These are phyloP conservation scores for Sakesphorus luctuosus DNA, from an alignment of 2,113 vertebrate genomes.

Conservation along the genomic window DNA sequence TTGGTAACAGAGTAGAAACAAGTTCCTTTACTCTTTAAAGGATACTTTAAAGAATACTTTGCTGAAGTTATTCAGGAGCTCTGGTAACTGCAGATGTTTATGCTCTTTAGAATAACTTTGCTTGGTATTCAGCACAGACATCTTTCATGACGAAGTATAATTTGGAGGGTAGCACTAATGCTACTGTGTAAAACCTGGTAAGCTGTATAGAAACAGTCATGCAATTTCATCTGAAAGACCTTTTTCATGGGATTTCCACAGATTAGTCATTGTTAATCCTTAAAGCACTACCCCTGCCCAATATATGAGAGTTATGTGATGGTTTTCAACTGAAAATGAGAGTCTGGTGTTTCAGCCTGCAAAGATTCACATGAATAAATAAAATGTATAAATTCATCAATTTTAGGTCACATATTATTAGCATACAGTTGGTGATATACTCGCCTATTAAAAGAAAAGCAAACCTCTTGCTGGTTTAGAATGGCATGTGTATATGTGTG, in stretches of 20 bases:
- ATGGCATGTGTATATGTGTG: not conserved
- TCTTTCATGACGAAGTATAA: not conserved
- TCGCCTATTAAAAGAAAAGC: not conserved
- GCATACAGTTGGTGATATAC: constrained; percentile 26
- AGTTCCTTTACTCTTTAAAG: not conserved
- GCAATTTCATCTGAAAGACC: not conserved
- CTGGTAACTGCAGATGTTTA: not conserved
- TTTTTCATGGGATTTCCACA: not conserved
- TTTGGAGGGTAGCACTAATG: not conserved
- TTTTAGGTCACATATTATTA: constrained; percentile 60
- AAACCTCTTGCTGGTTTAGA: constrained; percentile 42
- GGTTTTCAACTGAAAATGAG: not conserved
- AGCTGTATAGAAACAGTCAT: not conserved
- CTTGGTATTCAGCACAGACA: not conserved
- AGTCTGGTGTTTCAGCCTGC: not conserved
- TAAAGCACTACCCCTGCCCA: not conserved
- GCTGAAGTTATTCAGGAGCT: not conserved
- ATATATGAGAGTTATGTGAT: not conserved
- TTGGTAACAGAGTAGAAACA: not conserved
- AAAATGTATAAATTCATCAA: constrained; percentile 32
- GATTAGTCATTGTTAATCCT: constrained; percentile 11
- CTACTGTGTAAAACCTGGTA: not conserved
- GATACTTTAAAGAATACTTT: not conserved
- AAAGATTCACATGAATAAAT: constrained; percentile 21
- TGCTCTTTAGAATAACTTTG: not conserved